Evolutionary conservation across 2,888 invertebrate species (phyloP).

Genomic region (Tuberolachnus salignus): DNA sequence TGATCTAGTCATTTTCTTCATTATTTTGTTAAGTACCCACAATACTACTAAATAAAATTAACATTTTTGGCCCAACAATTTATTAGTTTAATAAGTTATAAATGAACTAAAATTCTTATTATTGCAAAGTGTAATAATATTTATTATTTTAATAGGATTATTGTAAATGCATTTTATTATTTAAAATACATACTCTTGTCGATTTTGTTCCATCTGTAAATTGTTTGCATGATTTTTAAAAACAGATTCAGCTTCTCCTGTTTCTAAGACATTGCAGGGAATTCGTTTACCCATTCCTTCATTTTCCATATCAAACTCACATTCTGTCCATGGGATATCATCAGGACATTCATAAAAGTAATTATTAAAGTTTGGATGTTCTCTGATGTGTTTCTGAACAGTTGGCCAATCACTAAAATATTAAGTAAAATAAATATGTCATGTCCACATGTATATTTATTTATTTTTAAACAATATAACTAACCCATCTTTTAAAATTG

Average conservation of each 20-base stretch:
- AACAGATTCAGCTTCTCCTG: constrained; percentile 88
- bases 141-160: no score
- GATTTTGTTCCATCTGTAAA: constrained; percentile 88
- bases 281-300: constrained; percentile 73
- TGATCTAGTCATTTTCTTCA: no score
- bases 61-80: no score
- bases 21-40: no score
- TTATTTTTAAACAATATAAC: constrained; percentile 55
- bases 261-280: constrained; percentile 89
- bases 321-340: constrained; percentile 78
- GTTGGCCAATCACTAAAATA: constrained; percentile 82
- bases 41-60: no score
- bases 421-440: constrained; percentile 57
- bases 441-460: no score
- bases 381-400: constrained; percentile 82
- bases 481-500: constrained; percentile 70
- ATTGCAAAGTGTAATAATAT: no score
- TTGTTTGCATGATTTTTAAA: constrained; percentile 91
- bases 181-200: constrained; percentile 84
- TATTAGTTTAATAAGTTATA: no score
- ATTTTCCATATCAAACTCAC: constrained; percentile 69
- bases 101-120: no score
- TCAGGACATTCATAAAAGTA: constrained; percentile 88
- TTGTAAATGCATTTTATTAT: no score
- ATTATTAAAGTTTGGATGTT: constrained; percentile 90